Conservation (phyloP, 2,113 vertebrate genomes). For the Protobothrops flavoviridis region DNA sequence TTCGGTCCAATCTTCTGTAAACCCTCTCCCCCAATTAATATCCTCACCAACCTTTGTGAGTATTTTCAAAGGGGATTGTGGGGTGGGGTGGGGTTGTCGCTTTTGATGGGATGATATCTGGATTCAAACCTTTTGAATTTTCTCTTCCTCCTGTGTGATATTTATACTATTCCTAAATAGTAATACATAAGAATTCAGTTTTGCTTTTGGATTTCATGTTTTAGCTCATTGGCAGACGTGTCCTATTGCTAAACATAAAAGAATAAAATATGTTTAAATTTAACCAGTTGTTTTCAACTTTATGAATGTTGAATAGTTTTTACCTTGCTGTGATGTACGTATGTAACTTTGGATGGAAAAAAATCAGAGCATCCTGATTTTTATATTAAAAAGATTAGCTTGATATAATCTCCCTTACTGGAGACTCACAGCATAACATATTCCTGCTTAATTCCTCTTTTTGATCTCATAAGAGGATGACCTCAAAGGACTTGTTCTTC, state of each 20-base stretch:
- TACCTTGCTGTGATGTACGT: slow-evolving; percentile 3
- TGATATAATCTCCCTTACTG: slow-evolving; percentile 12
- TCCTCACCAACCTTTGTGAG: background rate
- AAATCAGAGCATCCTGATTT: slow-evolving; percentile 26
- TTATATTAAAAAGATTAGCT: slow-evolving; percentile 23
- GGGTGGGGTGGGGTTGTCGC: background rate
- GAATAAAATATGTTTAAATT: background rate
- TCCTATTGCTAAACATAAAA: background rate
- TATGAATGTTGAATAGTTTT: background rate
- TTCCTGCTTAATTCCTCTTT: slow-evolving; percentile 24
- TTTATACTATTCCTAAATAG: background rate
- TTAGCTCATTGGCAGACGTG: background rate
- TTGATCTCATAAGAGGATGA: slow-evolving; percentile 32
- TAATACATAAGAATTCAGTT: background rate
- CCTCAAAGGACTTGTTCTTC: slow-evolving; percentile 27
- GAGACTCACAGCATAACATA: slow-evolving; percentile 21
- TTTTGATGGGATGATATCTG: background rate
- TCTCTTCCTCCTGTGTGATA: background rate
- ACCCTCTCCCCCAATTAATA: background rate
- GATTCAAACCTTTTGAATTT: background rate
- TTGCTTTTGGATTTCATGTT: background rate
- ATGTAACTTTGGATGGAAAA: slow-evolving; percentile 21
- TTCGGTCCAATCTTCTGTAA: background rate
- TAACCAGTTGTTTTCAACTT: background rate
- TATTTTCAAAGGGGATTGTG: background rate